Evolutionary conservation across 2,888 invertebrate species (phyloP).

Genomic region (Melangyna quadrimaculata): DNA sequence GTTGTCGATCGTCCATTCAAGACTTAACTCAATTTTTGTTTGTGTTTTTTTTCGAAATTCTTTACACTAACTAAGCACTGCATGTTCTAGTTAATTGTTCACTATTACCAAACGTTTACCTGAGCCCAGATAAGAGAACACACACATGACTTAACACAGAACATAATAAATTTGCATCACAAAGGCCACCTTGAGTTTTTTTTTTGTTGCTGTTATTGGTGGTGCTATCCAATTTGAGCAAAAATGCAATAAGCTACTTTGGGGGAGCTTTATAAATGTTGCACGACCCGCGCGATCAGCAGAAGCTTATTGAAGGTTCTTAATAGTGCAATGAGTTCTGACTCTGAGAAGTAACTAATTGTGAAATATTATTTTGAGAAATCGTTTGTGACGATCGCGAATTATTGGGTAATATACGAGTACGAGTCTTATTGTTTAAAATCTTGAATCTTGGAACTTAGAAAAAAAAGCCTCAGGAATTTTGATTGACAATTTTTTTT

Average conservation of each 20-base stretch:
- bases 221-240: constrained; percentile 35
- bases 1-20: background rate
- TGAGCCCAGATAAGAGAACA: constrained; percentile 44
- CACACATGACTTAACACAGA: constrained; percentile 15
- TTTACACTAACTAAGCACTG: constrained; percentile 49
- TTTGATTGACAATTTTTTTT: no score
- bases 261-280: constrained; percentile 27
- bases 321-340: background rate
- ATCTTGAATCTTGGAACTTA: background rate
- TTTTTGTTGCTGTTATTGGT: no score
- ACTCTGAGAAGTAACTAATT: background rate
- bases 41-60: constrained; percentile 9
- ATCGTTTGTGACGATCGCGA: background rate
- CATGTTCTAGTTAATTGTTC: constrained; percentile 70
- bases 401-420: background rate
- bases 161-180: constrained; percentile 68
- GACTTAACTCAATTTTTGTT: background rate
- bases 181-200: constrained; percentile 61
- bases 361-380: background rate
- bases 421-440: background rate
- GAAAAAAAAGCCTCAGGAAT: background rate
- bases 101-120: constrained; percentile 56
- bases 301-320: constrained; percentile 30
- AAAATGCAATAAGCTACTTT: constrained; percentile 43
- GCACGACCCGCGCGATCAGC: background rate